Percentiles rank a stretch among this genome's conserved stretches.
Evolutionary conservation across 2,888 invertebrate genomes (phyloP).

Genomic region (Himalopsyche kuldschensis): DNA sequence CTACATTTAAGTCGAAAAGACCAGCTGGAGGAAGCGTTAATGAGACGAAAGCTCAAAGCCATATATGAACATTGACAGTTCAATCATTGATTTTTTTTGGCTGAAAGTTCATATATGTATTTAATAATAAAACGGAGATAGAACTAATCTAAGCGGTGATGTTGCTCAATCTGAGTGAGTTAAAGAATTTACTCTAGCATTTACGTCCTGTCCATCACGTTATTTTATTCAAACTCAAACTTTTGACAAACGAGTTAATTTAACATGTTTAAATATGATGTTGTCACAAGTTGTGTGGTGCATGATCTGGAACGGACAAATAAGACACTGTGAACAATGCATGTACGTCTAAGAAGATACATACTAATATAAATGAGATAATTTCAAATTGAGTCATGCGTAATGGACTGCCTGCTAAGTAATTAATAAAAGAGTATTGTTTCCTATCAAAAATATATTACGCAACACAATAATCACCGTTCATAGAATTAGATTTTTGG

Average conservation of each 20-base stretch:
- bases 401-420: neutral
- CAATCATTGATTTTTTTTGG: too few species aligned
- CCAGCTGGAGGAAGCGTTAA: too few species aligned
- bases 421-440: neutral
- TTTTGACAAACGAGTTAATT: slow-evolving; percentile 35
- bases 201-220: slow-evolving; percentile 24
- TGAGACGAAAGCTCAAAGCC: too few species aligned
- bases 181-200: neutral
- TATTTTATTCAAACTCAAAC: slow-evolving; percentile 14
- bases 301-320: neutral
- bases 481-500: too few species aligned
- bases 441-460: too few species aligned
- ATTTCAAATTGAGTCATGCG: neutral
- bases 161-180: neutral
- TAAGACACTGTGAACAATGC: neutral
- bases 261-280: slow-evolving; percentile 27
- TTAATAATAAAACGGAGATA: neutral
- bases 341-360: neutral
- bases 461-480: too few species aligned
- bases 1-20: too few species aligned
- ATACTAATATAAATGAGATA: neutral
- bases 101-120: too few species aligned
- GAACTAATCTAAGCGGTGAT: neutral
- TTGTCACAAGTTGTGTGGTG: neutral
- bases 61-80: too few species aligned